A percentile compares a stretch with the other conserved stretches of the same genome.
phyloP scores from a whole-genome alignment of 2,113 vertebrate species.

The Labeo catla region DNA sequence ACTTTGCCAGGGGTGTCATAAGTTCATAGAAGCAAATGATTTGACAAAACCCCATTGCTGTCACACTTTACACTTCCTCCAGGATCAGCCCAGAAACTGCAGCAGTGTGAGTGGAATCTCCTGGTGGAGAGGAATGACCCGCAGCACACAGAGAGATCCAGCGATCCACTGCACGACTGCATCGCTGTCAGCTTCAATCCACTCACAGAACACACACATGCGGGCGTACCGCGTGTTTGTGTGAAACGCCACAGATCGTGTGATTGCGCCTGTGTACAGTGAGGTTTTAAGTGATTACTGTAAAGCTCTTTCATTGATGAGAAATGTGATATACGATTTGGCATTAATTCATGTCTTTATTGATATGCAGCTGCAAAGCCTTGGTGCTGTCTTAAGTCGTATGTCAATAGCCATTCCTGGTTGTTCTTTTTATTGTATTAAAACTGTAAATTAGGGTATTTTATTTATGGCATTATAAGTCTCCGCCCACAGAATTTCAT shows the following conservation, averaged over 20 bases:
- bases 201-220: conserved; percentile 57
- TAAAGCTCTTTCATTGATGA: conserved; percentile 54
- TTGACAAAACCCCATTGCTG: neutral
- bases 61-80: neutral
- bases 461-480: neutral
- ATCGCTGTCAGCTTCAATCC: conserved; percentile 61
- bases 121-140: conserved; percentile 67
- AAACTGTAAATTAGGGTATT: conserved; percentile 41
- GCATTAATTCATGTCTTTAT: conserved; percentile 46
- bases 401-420: conserved; percentile 42
- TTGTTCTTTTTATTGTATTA: conserved; percentile 44
- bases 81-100: conserved; percentile 28
- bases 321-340: conserved; percentile 39
- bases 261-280: neutral
- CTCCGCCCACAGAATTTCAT: neutral
- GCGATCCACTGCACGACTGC: conserved; percentile 65
- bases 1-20: neutral
- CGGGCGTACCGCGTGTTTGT: conserved; percentile 8
- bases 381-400: conserved; percentile 31
- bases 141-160: conserved; percentile 62
- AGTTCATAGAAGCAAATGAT: conserved; percentile 18
- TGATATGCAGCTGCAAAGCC: conserved; percentile 49
- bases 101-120: conserved; percentile 61
- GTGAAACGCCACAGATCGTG: neutral
- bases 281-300: conserved; percentile 53